phyloP scores from a whole-genome alignment of 2,797 vertebrate species.

The Enteromius mattozi region DNA sequence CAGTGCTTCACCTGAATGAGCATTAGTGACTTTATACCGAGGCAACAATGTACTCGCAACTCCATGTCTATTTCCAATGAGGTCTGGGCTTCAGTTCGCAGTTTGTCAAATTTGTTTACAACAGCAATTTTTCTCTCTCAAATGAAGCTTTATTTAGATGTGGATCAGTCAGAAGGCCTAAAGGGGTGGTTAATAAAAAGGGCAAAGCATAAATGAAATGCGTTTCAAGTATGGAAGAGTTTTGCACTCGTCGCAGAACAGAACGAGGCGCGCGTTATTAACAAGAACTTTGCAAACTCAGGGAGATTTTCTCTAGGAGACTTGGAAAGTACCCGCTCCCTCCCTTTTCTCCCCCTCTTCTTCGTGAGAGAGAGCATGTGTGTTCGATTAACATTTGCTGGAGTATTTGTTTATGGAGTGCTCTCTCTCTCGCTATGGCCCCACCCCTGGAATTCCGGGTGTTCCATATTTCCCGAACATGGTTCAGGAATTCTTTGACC shows the following conservation, averaged over 20 bases:
- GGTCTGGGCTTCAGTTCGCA: constrained; percentile 16
- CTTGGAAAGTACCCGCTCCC: constrained; percentile 61
- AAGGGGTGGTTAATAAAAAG: background rate
- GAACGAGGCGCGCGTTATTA: constrained; percentile 30
- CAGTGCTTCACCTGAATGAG: constrained; percentile 27
- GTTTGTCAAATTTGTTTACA: constrained; percentile 29
- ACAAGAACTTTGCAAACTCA: constrained; percentile 54
- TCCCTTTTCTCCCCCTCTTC: constrained; percentile 53
- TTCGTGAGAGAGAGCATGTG: constrained; percentile 65
- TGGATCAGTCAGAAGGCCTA: constrained; percentile 4
- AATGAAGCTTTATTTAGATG: constrained; percentile 11
- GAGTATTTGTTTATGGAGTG: constrained; percentile 68
- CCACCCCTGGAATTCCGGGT: constrained; percentile 63
- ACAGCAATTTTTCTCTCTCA: constrained; percentile 1
- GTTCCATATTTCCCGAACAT: constrained; percentile 62
- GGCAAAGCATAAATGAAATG: constrained; percentile 15
- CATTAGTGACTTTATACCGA: background rate
- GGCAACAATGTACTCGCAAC: background rate
- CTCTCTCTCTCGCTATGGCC: constrained; percentile 54
- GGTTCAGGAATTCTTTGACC: constrained; percentile 60
- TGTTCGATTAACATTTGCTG: constrained; percentile 66
- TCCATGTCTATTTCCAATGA: constrained; percentile 12
- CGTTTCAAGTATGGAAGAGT: background rate
- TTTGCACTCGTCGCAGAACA: constrained; percentile 6
- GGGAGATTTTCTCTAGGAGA: constrained; percentile 55